Base-by-base conservation (phyloP, 30 jellyfish, hydroid and myxozoan genomes). In the Mastigias papua region DNA sequence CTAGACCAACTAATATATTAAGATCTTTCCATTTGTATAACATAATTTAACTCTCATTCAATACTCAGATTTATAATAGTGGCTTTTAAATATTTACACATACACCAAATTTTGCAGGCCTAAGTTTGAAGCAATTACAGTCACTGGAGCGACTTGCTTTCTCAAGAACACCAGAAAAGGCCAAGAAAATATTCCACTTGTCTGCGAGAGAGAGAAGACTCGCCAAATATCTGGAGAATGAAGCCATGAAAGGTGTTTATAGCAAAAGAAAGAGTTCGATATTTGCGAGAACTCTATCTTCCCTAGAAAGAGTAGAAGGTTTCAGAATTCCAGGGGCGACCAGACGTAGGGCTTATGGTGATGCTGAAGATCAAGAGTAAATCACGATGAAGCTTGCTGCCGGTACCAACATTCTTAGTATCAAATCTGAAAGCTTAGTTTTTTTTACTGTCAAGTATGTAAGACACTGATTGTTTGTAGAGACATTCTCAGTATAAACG, bases 141-240 rank as follows among this genome's bases (percentile, higher is more conserved):
- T 17, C 60, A 8, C 73, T 75, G 21, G 30, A 26, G 16, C 73
- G 86, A 1, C 30, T 75, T 42, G 72, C 86, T 9, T 75, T 75
- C 48, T 75, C 86, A 33, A 30, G 63, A 30, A 75, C 86, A 42
- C 86, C 86, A 0, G 71, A 27, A 30, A 46, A 73, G 5, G 86
- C 86, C 8, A 58, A 75, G 15, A 49, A 28, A n/a, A 48, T 75
- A 54, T 75, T 75, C 74, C 86, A 33, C 20, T 48, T 48, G 57
- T 58, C 73, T 23, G 27, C 48, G 0, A 5, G 32, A 25, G 86
- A 75, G 54, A 54, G 86, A 49, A 33, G n/a, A 23, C 42, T 75
- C 20, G 86, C 86, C 21, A 26, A 30, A 13, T 54, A 51, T 29
- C 49, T 75, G 73, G 86, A 75, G n/a, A 75, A 75, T 34, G 73